Evolutionary conservation across 2,113 vertebrate species (phyloP), one percentile per base, ranked within the genome.

Genomic region (Ptilorrhoa leucosticta): DNA sequence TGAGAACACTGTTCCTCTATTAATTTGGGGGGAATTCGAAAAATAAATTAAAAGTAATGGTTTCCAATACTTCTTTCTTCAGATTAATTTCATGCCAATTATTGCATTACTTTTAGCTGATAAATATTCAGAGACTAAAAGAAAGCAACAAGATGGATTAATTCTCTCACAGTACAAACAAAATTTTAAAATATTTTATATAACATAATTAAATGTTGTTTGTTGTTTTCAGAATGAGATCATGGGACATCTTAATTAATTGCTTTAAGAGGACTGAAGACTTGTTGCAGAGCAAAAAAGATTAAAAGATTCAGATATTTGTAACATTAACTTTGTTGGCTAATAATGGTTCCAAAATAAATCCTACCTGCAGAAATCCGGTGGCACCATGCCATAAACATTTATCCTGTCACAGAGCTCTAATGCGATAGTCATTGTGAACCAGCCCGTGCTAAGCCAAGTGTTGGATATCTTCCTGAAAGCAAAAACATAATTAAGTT

Each of bases 361-460:
- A 84, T 83, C 98, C 98, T 98, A 99, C 99, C 99, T 99, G 99
- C 99, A 99, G 98, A 99, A 99, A 98, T 99, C 99, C 22, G 99
- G 99, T 89, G 99, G 98, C 85, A 99, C 99, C 99, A 99, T 99
- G 96, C 99, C 99, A 66, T 99, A 99, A 73, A 99, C 99, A 50
- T 99, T 97, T 98, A 99, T 99, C 96, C 98, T 98, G 97, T 99
- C 99, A 48, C 99, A 99, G 90, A 99, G 98, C 97, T 99, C 99
- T 97, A 99, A 98, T 5, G 99, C 99, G 37, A 99, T 99, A 28
- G 99, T 99, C 99, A 99, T 99, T 18, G 99, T 99, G 98, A 99
- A 99, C 99, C 99, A 99, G 97, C 99, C 99, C 5, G 99, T 99
- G 97, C 99, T 99, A 88, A 99, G 98, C 99, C 99, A 99, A 33